Evolutionary conservation across 1,140 invertebrate genomes (phyloP), one percentile per base, ranked within the genome.

Genomic region (Dysdera silvatica): DNA sequence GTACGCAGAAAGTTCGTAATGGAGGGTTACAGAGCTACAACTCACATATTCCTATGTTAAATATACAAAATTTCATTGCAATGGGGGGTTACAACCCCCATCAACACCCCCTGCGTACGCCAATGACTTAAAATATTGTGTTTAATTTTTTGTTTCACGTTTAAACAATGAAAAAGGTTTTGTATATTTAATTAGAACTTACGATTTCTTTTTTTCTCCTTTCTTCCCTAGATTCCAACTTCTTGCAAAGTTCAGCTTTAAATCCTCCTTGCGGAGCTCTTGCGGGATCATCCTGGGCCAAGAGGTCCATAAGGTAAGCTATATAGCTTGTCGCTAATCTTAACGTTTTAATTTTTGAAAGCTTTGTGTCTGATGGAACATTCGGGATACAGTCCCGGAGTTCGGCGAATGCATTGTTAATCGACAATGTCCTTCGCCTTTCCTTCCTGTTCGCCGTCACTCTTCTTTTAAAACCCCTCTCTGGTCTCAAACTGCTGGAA

Each of bases 311-410:
- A 12, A 81, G 71, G 68, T 79, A 80, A 4, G 76, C 72, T 33
- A 81, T 81, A 67, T 81, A 82, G 57, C 73, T 75, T 5, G 79
- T 81, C 6, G 80, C 80, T 54, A 82, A 70, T 40, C 78, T 69
- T 47, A 81, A 68, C 4, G 80, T 81, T 70, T 81, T 81, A 24
- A 81, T 81, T 70, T 81, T 81, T 35, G 80, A 82, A 43, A 96
- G 75, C 77, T 97, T 97, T 0, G 94, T 97, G 73, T 97, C 94
- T 0, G 88, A 84, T 0, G 93, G 93, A 5, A 97, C 92, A 72
- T 96, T 95, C 0, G 95, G 95, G 70, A 98, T 97, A 74, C 91
- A 91, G 59, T 94, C 91, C 3, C 94, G 77, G 0, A 98, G 79
- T 71, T 91, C 87, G 0, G 91, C 86, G 72, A 97, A 98, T 0